A percentile compares a stretch with the other conserved stretches of the same genome.
Conservation (phyloP, 1,140 invertebrate species). For the Trachymyrmex septentrionalis region DNA sequence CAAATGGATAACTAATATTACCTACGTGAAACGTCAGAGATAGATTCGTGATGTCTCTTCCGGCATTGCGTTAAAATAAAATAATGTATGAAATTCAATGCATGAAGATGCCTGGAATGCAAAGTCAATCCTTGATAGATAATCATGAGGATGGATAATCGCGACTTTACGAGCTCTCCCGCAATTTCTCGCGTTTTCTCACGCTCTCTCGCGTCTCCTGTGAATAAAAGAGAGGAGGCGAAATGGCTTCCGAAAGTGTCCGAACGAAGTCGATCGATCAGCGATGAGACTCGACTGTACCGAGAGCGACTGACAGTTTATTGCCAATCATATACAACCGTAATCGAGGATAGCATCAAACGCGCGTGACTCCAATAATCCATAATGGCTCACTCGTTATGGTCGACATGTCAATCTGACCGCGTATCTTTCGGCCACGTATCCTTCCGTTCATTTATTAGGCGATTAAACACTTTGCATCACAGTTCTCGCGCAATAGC, state of each 20-base stretch:
- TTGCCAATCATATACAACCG: slow-evolving; percentile 63
- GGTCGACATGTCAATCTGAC: slow-evolving; percentile 61
- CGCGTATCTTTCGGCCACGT: slow-evolving; percentile 30
- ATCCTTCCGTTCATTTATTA: slow-evolving; percentile 50
- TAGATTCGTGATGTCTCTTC: neutral
- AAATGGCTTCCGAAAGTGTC: slow-evolving; percentile 38
- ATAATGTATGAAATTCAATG: neutral
- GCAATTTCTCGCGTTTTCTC: slow-evolving; percentile 1
- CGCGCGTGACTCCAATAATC: slow-evolving; percentile 64
- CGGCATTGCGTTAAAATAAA: neutral
- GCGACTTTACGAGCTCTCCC: neutral
- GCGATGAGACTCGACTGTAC: neutral
- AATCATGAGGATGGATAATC: neutral
- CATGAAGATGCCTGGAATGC: no score
- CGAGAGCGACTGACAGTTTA: slow-evolving; percentile 38
- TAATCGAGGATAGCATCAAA: slow-evolving; percentile 62
- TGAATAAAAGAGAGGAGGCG: slow-evolving; percentile 18
- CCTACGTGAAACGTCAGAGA: neutral
- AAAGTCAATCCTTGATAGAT: neutral
- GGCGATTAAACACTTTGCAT: slow-evolving; percentile 35
- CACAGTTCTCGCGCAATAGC: neutral
- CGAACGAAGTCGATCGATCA: slow-evolving; percentile 44
- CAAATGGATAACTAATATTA: neutral
- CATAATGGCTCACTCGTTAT: slow-evolving; percentile 55
- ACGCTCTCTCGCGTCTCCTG: neutral